Base-by-base conservation (phyloP, 2,888 invertebrate species). In the Synergus itoensis region DNA sequence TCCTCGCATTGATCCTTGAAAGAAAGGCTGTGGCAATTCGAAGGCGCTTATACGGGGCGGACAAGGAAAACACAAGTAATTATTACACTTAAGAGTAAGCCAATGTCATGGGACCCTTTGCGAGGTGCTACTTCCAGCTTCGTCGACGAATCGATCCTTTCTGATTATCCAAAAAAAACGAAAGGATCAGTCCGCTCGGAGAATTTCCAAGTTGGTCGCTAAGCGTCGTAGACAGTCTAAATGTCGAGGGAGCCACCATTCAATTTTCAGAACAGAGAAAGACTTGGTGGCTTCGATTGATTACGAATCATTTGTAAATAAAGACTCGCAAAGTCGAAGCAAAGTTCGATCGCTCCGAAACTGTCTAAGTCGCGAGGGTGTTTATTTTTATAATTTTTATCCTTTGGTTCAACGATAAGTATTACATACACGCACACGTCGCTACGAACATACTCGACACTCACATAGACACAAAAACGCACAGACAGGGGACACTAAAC, bases 21-120 rank as follows among this genome's bases (percentile, higher is more conserved):
- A 67, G 45, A 67, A 67, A 67, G 67, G 67, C 36, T 53, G 73
- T 73, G 73, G 16, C 36, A 36, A 73, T 73, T 9, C 11, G 73
- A 57, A 57, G 73, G 12, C 53, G 73, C 36, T 18, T 11, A 36
- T 18, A 73, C 73, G 53, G 11, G 48, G 40, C 73, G 53, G 73
- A 11, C 9, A 1, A 14, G 73, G 53, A 53, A 73, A 73, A 73
- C 73, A 73, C 73, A 73, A 73, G 53, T 73, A 73, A 53, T 73
- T 73, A 73, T 73, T 73, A 73, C 9, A 73, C 36, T 73, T 73
- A 73, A 73, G 73, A 73, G 73, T 43, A 45, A 82, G 86, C 87
- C 87, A 88, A 87, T 86, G 85, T 89, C 86, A 87, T 85, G 86
- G 87, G 88, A 88, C 87, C 86, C 82, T 73, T 73, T 73, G 73